Base-by-base conservation (phyloP, 2,888 invertebrate species). In the Dynastes maya region DNA sequence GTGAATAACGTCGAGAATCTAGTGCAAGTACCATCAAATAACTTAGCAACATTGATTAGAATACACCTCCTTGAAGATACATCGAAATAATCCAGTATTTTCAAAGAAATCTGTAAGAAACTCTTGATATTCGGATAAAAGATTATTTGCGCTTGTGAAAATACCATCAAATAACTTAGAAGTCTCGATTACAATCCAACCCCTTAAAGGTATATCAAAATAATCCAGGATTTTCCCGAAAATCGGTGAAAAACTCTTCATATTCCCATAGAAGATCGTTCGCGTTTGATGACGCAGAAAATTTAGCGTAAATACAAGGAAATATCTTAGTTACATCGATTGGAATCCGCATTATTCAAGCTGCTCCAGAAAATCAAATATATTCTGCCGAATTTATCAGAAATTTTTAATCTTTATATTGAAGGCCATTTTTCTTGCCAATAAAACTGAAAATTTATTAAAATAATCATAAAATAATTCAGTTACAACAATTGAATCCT, bases 221-320 rank as follows among this genome's bases (percentile, higher is more conserved):
- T 32, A 64, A 64, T 64, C 64, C 64, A 40, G 64, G n/a, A 37
- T 37, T 64, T 64, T 6, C 3, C n/a, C 49, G 13, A 2, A 70
- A 49, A 70, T 11, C 22, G 1, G 16, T n/a, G 8, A 22, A 6
- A 55, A 55, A 55, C 55, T n/a, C 55, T 55, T n/a, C 4, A 22
- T 22, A 55, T 16, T 16, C 2, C 1, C 4, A 22, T 16, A 16
- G 55, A 55, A 16, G 55, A n/a, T 58, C 4, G 22, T 58, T 58
- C 6, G 4, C 13, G 16, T n/a, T n/a, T 13, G n/a, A n/a, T 16
- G 13, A 4, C n/a, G n/a, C 55, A n/a, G n/a, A 0, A 16, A 1
- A 55, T 55, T 6, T n/a, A 16, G 55, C 13, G 51, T n/a, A 16
- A 55, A 22, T 3, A 11, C 1, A 8, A 8, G 16, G 0, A 53